These are phyloP conservation scores for Dolichotis patagonum DNA, from an alignment of 2,113 vertebrate genomes.

Conservation along the genomic window DNA sequence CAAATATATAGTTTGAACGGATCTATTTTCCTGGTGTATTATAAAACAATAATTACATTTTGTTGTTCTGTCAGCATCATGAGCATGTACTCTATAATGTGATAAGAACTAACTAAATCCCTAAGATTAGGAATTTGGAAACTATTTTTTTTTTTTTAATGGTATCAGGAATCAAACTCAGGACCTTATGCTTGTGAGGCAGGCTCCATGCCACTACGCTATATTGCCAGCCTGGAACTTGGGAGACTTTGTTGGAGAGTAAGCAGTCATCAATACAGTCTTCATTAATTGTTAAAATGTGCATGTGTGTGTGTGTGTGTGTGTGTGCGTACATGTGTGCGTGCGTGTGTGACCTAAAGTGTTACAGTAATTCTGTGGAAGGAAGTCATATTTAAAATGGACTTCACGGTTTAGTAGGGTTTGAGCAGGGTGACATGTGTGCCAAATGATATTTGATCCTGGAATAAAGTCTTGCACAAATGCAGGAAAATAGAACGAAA, in stretches of 20 bases:
- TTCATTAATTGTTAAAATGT: not conserved
- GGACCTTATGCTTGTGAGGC: no score
- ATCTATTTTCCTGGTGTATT: not conserved
- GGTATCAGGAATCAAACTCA: no score
- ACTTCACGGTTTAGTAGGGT: not conserved
- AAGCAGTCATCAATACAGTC: not conserved
- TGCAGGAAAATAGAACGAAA: not conserved
- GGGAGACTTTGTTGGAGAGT: not conserved
- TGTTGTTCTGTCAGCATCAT: not conserved
- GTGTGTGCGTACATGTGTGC: not conserved
- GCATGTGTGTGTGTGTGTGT: not conserved
- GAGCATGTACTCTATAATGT: not conserved
- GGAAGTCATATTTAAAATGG: not conserved
- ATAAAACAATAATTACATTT: constrained; percentile 9
- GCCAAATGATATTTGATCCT: not conserved
- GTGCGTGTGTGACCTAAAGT: not conserved
- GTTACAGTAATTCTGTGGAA: not conserved
- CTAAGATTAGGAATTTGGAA: not conserved
- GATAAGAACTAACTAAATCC: not conserved
- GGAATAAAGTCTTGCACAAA: not conserved
- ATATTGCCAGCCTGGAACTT: no score
- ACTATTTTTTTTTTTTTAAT: not conserved
- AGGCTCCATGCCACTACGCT: no score
- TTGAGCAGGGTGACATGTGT: not conserved
- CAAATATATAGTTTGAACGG: not conserved